Conservation (phyloP, 2,113 vertebrate genomes). For the Apaloderma vittatum region DNA sequence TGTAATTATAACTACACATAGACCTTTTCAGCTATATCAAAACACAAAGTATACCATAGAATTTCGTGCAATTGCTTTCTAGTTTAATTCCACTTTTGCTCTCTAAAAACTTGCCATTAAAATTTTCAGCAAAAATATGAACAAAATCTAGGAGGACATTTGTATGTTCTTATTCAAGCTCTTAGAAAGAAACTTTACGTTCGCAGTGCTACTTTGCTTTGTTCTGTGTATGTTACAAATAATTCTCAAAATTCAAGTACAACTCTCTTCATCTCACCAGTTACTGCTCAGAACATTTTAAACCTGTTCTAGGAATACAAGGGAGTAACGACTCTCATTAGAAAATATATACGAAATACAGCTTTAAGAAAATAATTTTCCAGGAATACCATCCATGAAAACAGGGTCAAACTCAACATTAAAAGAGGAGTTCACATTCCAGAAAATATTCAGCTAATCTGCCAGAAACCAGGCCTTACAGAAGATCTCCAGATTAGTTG, state of each 20-base stretch:
- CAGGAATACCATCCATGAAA: conserved; percentile 7
- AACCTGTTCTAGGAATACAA: background rate
- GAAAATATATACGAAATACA: background rate
- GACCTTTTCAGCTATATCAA: background rate
- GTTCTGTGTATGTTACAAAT: background rate
- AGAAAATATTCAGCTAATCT: conserved; percentile 6
- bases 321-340: background rate
- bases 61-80: background rate
- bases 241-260: background rate
- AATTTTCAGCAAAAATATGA: background rate
- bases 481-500: conserved; percentile 18
- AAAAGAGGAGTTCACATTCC: background rate
- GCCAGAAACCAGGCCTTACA: conserved; percentile 2
- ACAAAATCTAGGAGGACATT: background rate
- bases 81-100: background rate
- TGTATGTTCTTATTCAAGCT: background rate
- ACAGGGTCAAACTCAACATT: background rate
- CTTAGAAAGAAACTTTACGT: background rate
- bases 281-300: background rate
- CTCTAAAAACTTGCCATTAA: background rate
- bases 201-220: background rate
- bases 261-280: background rate
- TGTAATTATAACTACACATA: background rate
- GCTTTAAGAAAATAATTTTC: conserved; percentile 47
- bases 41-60: background rate